Evolutionary conservation across 2,797 vertebrate species (phyloP), one percentile per base, ranked within the genome.

Genomic region (Sebastes diploproa): DNA sequence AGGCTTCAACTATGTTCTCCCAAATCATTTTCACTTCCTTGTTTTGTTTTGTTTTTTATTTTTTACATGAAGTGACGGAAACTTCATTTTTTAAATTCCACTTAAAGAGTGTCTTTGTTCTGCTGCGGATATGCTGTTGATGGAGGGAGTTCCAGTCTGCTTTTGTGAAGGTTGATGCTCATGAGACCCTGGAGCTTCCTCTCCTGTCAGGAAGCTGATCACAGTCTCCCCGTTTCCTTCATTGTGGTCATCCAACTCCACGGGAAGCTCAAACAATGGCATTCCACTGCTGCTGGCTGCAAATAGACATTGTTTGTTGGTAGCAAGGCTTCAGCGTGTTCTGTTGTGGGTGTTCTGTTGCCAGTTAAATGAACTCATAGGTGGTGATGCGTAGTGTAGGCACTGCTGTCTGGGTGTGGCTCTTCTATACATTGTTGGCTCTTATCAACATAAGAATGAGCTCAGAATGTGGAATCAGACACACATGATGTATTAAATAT

Each of bases 151-250:
- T 87, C 65, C 73, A 60, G 11, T 58, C 34, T 25, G 52, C 88
- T 66, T 91, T 85, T 87, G 91, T 91, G 67, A 61, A 68, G 72
- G 54, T 59, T 56, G 91, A 92, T 90, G 78, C 89, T 71, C 87
- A 83, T 42, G 69, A 81, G 72, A 80, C 80, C 84, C 56, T 68
- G 50, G 13, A 75, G 61, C 71, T 92, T 95, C 92, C 91, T 87
- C 76, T 89, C 71, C 77, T 78, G 72, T 75, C 89, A 95, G 95
- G 95, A 96, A 95, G 87, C 82, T 36, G 87, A 85, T 82, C 87
- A 54, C 79, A 72, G 50, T 75, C 78, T 83, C 79, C 72, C 87
- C 13, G 66, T 88, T 93, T 89, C 82, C 89, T 72, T 86, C 80
- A 84, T 20, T 78, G 74, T 86, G 80, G 86, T 92, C 90, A 86